Percentiles rank a stretch among this genome's conserved stretches.
These are phyloP conservation scores for Netelia virgata DNA, from an alignment of 2,888 invertebrate species.

Conservation along the genomic window DNA sequence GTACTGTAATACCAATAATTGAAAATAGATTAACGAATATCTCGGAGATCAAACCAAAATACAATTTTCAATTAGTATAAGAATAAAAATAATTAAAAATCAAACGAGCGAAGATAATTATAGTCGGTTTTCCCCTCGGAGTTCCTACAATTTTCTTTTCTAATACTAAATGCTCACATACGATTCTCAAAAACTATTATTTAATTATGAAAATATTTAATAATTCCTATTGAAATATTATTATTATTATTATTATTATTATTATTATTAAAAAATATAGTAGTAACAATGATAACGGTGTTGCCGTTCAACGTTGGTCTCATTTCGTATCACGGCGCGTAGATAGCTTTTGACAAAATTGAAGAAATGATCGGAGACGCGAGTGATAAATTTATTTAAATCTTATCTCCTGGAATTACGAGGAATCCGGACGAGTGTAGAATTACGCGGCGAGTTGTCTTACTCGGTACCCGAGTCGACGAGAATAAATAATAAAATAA, in stretches of 20 bases:
- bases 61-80: too few relatives aligned
- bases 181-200: not conserved
- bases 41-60: too few relatives aligned
- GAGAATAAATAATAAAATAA: not conserved
- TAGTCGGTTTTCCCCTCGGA: too few relatives aligned
- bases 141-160: too few relatives aligned
- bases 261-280: not conserved
- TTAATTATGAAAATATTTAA: not conserved
- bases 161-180: not conserved
- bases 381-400: conserved; percentile 35
- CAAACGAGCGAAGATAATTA: too few relatives aligned
- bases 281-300: not conserved
- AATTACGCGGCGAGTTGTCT: conserved; percentile 20
- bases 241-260: not conserved
- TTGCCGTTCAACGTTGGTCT: not conserved
- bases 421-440: conserved; percentile 28
- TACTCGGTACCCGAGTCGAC: not conserved
- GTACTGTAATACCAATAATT: not conserved
- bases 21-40: not conserved
- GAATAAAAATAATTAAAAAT: too few relatives aligned
- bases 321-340: not conserved
- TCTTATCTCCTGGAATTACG: conserved; percentile 34
- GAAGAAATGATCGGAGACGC: conserved; percentile 3
- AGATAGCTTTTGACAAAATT: not conserved
- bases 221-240: not conserved